Evolutionary conservation across 2,888 invertebrate genomes (phyloP), one percentile per base, ranked within the genome.

Genomic region (Epistrophe eligans): DNA sequence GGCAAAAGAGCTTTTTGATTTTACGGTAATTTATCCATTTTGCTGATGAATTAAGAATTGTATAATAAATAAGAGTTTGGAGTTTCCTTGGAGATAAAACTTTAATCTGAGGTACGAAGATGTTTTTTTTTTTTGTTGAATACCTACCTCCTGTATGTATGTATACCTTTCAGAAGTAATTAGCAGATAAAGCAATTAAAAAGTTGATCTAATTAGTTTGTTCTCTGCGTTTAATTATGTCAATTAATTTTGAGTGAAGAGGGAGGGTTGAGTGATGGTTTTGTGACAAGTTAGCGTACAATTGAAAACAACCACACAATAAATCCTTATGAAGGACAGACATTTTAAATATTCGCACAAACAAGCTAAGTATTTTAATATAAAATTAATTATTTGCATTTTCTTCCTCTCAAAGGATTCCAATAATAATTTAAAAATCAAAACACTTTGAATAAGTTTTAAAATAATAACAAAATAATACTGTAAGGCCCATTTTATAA

Each of bases 171-270:
- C 35, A 24, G 28, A 32, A 67, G 58, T 77, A 77, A 77, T 85
- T 77, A 81, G 52, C 45, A 70, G 50, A 45, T 70, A 72, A 85
- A 64, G 73, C 73, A 77, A 85, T 77, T 81, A 71, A 81, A 81
- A 85, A 85, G 55, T 85, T 85, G 60, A 60, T 60, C 32, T 81
- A 77, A 80, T 80, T 84, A 76, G 70, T 64, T 72, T 76, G 17
- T 50, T 17, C 52, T 32, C 38, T 70, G 52, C 28, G 28, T 17
- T 66, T 67, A 55, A 55, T 67, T 70, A 70, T 55, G 52, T 48
- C 52, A 70, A 70, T 70, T 70, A 52, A 55, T 70, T 24, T 55
- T 19, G 15, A 70, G 40, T 38, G 15, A 38, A 70, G 70, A n/a
- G 52, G 7, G 17, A n/a, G n/a, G n/a, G n/a, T n/a, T 24, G 67